Conservation (phyloP, 1,140 invertebrate genomes). For the Tenebrio molitor region DNA sequence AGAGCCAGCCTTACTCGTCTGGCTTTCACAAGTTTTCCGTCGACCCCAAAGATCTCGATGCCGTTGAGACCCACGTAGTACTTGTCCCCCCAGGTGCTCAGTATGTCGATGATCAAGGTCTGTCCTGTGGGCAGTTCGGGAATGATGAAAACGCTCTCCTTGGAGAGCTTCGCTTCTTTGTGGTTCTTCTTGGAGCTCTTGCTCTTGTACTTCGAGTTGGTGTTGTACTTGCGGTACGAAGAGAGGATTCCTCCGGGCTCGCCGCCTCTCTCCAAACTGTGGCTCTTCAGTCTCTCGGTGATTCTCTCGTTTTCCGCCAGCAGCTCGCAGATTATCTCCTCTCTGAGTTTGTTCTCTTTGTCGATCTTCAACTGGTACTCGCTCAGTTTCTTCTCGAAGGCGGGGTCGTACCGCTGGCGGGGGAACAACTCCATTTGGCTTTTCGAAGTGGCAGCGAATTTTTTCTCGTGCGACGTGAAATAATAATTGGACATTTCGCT, state of each 20-base stretch:
- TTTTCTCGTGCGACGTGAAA: constrained; percentile 53
- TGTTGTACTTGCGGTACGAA: constrained; percentile 40
- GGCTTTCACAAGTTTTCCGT: constrained; percentile 72
- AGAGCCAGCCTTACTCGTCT: constrained; percentile 69
- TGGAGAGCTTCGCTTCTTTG: neutral
- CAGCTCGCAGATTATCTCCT: constrained; percentile 62
- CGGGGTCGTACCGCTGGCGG: neutral
- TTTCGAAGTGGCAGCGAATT: constrained; percentile 47
- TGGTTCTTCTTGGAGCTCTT: constrained; percentile 29
- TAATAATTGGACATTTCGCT: constrained; percentile 60
- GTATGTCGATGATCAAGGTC: constrained; percentile 78
- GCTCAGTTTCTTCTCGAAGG: constrained; percentile 51
- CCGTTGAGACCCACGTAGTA: constrained; percentile 86
- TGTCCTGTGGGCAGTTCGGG: constrained; percentile 81
- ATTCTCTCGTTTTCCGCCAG: constrained; percentile 61
- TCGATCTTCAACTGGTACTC: constrained; percentile 59
- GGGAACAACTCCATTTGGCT: constrained; percentile 20
- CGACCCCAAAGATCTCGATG: constrained; percentile 80
- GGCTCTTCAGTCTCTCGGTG: constrained; percentile 29
- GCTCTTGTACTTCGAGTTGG: constrained; percentile 51
- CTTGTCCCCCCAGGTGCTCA: constrained; percentile 86
- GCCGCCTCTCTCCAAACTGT: constrained; percentile 8
- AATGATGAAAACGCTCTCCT: constrained; percentile 67
- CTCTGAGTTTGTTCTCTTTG: constrained; percentile 59
- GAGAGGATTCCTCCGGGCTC: constrained; percentile 14